A percentile compares a stretch with the other conserved stretches of the same genome.
Evolutionary conservation across 1,140 invertebrate genomes (phyloP).

Genomic region (Melipona quadrifasciata): DNA sequence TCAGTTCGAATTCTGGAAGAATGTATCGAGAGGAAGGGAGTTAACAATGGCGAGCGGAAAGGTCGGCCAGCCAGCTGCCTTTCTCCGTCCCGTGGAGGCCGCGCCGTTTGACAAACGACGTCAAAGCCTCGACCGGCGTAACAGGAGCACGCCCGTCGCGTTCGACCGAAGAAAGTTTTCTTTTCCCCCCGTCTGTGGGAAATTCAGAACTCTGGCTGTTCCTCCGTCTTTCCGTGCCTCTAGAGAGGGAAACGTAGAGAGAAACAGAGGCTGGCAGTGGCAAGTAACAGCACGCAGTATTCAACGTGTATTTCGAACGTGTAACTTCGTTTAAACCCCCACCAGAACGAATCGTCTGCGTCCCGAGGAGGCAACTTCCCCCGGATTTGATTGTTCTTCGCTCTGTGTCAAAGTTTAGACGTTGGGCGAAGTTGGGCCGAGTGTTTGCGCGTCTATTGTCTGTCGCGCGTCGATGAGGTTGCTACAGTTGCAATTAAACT

Average conservation of each 20-base stretch:
- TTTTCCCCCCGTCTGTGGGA: no score
- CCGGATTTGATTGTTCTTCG: slow-evolving; percentile 1
- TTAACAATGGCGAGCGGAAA: neutral
- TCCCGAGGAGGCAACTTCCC: neutral
- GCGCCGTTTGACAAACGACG: neutral
- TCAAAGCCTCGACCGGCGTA: neutral
- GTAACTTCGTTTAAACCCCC: slow-evolving; percentile 4
- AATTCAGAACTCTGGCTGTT: neutral
- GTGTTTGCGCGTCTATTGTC: neutral
- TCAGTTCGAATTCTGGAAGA: neutral
- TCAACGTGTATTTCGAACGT: neutral
- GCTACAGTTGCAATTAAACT: slow-evolving; percentile 23
- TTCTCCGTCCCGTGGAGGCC: neutral
- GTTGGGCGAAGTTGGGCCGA: neutral
- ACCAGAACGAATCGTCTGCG: neutral
- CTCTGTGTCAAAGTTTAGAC: neutral
- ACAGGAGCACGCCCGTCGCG: neutral
- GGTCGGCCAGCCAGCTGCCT: neutral
- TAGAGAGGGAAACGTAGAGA: neutral
- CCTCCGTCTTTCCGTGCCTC: neutral
- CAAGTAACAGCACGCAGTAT: neutral
- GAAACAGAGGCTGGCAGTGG: no score
- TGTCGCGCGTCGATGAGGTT: slow-evolving; percentile 7
- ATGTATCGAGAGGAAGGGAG: neutral
- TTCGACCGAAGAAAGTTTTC: neutral